phyloP scores from a whole-genome alignment of 2,797 vertebrate genomes.

The Diplodus puntazzo region DNA sequence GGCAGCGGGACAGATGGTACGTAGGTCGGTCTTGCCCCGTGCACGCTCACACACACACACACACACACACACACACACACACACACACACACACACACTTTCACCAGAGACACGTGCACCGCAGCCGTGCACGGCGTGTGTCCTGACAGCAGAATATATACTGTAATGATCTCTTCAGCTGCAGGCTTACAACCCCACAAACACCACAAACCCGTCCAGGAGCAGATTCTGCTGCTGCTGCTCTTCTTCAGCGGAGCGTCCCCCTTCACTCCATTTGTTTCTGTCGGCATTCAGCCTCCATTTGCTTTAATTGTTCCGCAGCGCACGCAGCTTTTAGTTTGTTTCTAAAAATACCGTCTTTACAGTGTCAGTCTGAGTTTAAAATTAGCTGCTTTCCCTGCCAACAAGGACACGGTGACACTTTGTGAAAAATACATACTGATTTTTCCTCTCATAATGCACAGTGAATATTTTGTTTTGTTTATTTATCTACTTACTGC shows the following conservation, averaged over 20 bases:
- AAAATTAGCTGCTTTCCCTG: conserved; percentile 40
- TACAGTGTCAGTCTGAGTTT: conserved; percentile 27
- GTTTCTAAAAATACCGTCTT: conserved; percentile 44
- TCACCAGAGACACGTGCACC: neutral
- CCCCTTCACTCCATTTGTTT: neutral
- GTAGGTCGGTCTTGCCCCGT: conserved; percentile 55
- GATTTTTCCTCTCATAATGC: neutral
- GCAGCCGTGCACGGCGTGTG: conserved; percentile 17
- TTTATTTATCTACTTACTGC: neutral
- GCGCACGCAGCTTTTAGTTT: neutral
- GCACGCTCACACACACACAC: conserved; percentile 14
- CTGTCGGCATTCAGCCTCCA: neutral
- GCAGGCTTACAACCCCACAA: neutral
- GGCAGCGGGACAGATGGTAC: conserved; percentile 74
- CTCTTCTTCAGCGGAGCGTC: neutral
- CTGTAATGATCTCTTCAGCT: conserved; percentile 20
- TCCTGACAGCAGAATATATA: conserved; percentile 31
- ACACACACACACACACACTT: conserved; percentile 26
- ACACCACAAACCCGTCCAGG: neutral
- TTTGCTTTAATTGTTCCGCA: neutral
- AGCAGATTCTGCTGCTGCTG: neutral
- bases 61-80: conserved; percentile 20
- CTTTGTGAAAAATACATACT: neutral
- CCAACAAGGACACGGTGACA: conserved; percentile 11
- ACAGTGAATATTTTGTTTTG: neutral